These are phyloP conservation scores for Ceratotherium simum DNA, from an alignment of 2,113 vertebrate species.

Conservation along the genomic window DNA sequence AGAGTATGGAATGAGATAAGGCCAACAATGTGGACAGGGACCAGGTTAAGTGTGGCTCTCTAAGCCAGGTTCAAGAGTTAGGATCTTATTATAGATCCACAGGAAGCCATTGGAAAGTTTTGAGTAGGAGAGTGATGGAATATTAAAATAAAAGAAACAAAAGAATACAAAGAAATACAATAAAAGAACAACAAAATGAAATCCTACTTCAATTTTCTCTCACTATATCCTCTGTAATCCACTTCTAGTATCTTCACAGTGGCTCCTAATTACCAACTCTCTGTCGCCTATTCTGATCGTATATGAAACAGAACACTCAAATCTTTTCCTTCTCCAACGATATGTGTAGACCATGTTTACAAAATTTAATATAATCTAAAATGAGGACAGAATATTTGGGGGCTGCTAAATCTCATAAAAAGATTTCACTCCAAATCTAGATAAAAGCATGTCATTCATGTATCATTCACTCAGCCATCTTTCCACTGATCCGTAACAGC, in stretches of 20 bases:
- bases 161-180: neutral
- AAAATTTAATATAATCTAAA: neutral
- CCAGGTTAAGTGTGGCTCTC: neutral
- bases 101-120: neutral
- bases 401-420: neutral
- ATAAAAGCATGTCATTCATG: neutral
- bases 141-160: neutral
- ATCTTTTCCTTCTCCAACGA: neutral
- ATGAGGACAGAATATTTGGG: neutral
- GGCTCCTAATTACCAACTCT: neutral
- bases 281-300: neutral
- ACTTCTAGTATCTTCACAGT: neutral
- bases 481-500: neutral
- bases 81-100: neutral
- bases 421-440: neutral
- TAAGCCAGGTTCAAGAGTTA: neutral
- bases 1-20: neutral
- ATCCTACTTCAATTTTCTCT: neutral
- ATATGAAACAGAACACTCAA: neutral
- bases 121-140: neutral
- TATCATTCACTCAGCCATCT: neutral
- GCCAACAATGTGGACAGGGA: accelerated
- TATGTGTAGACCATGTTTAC: neutral
- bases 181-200: neutral
- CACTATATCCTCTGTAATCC: neutral